Evolutionary conservation across 2,113 vertebrate species (phyloP).

Genomic region (Melanocharis versteri): DNA sequence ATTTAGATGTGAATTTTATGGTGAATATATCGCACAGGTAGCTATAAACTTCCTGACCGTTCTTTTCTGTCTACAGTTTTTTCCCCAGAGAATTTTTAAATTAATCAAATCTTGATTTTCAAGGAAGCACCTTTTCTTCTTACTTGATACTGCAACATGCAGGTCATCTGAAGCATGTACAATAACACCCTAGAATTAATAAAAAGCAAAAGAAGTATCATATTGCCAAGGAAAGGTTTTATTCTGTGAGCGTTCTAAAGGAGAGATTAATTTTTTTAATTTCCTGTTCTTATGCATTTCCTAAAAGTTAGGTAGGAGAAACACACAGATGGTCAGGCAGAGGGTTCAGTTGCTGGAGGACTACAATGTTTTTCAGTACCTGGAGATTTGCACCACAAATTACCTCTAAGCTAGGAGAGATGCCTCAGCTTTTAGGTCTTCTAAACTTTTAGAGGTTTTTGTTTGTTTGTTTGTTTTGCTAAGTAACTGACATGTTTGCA

Average conservation of each 20-base stretch:
- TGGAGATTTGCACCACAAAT: background rate
- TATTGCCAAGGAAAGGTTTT: background rate
- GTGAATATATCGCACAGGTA: background rate
- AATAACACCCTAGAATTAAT: background rate
- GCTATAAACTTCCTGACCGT: background rate
- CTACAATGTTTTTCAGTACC: background rate
- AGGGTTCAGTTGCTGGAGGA: background rate
- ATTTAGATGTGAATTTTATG: constrained; percentile 2
- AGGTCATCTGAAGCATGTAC: background rate
- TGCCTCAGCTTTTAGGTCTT: background rate
- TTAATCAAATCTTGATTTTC: background rate
- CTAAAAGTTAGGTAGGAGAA: background rate
- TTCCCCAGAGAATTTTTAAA: background rate
- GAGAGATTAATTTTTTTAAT: background rate
- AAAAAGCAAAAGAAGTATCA: background rate
- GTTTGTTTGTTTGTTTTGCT: background rate
- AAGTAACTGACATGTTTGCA: background rate
- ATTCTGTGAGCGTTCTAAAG: background rate
- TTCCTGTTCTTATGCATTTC: background rate
- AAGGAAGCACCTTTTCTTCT: background rate
- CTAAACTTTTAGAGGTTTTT: background rate
- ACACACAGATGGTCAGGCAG: background rate
- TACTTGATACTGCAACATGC: background rate
- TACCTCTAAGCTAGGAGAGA: background rate
- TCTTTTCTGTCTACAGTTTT: background rate